Conservation (phyloP, 1,140 invertebrate genomes). For the Macrosteles quadrilineatus region DNA sequence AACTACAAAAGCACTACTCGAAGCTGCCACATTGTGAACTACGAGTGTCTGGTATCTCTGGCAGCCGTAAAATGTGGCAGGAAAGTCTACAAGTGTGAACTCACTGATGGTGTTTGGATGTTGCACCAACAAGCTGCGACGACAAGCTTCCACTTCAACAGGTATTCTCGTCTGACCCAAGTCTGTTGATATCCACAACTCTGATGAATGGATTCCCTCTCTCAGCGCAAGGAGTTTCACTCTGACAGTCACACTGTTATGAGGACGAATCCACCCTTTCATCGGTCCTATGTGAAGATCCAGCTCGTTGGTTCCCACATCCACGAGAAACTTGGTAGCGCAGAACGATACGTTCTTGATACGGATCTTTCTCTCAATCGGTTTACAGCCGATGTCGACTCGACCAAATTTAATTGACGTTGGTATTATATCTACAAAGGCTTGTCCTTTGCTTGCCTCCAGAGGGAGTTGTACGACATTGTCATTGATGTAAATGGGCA, state of each 20-base stretch:
- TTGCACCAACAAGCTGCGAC: not conserved
- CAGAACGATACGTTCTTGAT: not conserved
- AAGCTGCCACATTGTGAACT: constrained; percentile 17
- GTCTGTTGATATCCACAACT: constrained; percentile 16
- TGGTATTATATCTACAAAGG: not conserved
- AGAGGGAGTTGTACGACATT: not conserved
- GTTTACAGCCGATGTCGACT: constrained; percentile 5
- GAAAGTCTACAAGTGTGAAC: constrained; percentile 15
- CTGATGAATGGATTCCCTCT: not conserved
- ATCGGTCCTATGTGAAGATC: not conserved
- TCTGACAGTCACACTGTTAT: not conserved
- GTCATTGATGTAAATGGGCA: constrained; percentile 2
- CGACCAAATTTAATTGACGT: not conserved
- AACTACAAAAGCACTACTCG: constrained; percentile 6
- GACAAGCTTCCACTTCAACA: not conserved
- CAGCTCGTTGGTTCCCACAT: not conserved
- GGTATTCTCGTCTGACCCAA: not conserved
- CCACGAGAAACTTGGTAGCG: constrained; percentile 9
- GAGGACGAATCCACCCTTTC: constrained; percentile 13
- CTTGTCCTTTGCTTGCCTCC: constrained; percentile 4
- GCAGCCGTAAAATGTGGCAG: not conserved
- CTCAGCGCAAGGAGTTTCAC: not conserved
- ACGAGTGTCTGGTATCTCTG: constrained; percentile 8
- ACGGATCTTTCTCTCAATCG: not conserved
- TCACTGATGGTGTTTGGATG: constrained; percentile 17